Conservation (phyloP, 1,140 invertebrate species). For the Drosophila parabipectinata region DNA sequence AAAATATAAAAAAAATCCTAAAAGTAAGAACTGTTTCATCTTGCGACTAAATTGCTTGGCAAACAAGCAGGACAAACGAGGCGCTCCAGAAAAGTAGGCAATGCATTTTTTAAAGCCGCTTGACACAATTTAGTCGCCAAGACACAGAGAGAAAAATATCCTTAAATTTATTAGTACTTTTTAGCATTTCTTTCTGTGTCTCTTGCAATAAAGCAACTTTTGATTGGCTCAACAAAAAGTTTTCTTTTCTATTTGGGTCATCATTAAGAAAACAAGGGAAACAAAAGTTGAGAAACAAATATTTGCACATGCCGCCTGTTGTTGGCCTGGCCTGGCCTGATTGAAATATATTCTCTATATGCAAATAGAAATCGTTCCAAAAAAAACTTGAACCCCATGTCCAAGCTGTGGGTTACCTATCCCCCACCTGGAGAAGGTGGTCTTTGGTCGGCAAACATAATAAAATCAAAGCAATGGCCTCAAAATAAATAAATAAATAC, state of each 20-base stretch:
- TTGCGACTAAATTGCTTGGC: conserved; percentile 48
- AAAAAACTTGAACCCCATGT: conserved; percentile 6
- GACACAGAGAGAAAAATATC: neutral
- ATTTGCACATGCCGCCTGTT: conserved; percentile 28
- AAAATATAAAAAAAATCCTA: conserved; percentile 1
- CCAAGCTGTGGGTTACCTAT: neutral
- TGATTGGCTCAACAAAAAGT: conserved; percentile 41
- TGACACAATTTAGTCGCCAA: conserved; percentile 44
- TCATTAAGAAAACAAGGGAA: conserved; percentile 42
- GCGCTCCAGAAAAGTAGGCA: conserved; percentile 26
- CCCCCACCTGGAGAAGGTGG: conserved; percentile 15
- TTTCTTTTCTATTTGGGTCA: conserved; percentile 13
- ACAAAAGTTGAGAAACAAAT: conserved; percentile 44
- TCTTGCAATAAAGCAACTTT: conserved; percentile 31
- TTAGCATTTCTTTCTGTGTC: neutral
- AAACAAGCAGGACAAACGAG: conserved; percentile 57
- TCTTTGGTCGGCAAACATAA: conserved; percentile 37
- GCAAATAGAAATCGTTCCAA: conserved; percentile 25
- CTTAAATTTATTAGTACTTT: too few species aligned
- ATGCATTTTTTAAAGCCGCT: conserved; percentile 55
- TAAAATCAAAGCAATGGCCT: conserved; percentile 67
- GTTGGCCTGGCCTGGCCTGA: conserved; percentile 5
- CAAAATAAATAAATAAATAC: conserved; percentile 71
- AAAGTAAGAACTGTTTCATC: conserved; percentile 35
- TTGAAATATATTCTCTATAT: conserved; percentile 40